Percentiles rank a stretch among this genome's conserved stretches.
These are phyloP conservation scores for Teleiodes luculella DNA, from an alignment of 2,888 invertebrate species.

Conservation along the genomic window DNA sequence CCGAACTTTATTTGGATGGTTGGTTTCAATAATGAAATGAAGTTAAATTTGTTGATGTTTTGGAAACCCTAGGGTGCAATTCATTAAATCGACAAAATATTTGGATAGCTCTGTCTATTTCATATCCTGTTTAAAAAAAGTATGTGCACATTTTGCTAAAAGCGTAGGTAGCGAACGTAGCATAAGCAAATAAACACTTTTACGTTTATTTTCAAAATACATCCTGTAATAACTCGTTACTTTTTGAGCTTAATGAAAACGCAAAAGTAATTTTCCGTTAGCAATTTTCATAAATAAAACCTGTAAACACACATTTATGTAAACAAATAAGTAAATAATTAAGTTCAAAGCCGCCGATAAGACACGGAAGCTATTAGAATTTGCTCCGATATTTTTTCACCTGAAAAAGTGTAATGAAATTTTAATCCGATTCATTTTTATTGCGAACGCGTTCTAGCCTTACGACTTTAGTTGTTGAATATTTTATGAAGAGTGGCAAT, in stretches of 20 bases:
- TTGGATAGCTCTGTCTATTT: no score
- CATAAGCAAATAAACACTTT: no score
- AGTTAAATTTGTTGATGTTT: neutral
- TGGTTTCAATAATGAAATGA: constrained; percentile 36
- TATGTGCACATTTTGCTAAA: no score
- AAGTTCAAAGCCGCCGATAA: neutral
- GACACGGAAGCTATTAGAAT: neutral
- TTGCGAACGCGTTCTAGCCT: constrained; percentile 30
- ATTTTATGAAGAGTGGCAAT: constrained; percentile 40
- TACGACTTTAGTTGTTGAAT: constrained; percentile 30
- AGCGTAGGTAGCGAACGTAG: no score
- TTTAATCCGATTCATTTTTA: constrained; percentile 3
- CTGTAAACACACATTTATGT: no score
- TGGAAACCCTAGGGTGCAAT: neutral
- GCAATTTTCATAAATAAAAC: no score
- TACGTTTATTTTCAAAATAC: no score
- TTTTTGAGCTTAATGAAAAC: no score
- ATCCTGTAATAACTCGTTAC: no score
- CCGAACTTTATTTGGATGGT: constrained; percentile 37
- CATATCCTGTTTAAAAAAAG: no score
- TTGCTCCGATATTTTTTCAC: neutral
- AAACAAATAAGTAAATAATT: no score
- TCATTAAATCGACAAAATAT: neutral
- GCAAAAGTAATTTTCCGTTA: no score
- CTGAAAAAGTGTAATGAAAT: neutral